Percentiles rank a stretch among this genome's conserved stretches.
These are phyloP conservation scores for Adelosebastes latens DNA, from an alignment of 2,797 vertebrate species.

Conservation along the genomic window DNA sequence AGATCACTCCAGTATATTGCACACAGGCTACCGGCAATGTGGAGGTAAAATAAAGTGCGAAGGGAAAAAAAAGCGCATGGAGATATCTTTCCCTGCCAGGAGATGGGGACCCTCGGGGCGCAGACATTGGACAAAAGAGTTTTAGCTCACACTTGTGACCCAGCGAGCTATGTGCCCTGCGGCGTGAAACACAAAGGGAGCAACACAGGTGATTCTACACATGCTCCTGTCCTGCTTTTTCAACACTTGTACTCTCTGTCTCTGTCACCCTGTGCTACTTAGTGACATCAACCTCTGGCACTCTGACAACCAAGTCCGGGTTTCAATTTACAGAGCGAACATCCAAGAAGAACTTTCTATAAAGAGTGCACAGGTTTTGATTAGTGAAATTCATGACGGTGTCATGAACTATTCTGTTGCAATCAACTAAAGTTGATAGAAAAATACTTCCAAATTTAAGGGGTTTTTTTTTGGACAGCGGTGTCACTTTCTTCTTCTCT, in stretches of 20 bases:
- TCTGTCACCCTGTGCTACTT: slow-evolving; percentile 72
- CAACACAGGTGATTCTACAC: slow-evolving; percentile 74
- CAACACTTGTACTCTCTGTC: slow-evolving; percentile 75
- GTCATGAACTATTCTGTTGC: neutral
- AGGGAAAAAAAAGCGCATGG: slow-evolving; percentile 38
- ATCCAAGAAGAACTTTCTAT: slow-evolving; percentile 33
- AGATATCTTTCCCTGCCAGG: slow-evolving; percentile 53
- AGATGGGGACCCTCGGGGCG: slow-evolving; percentile 59
- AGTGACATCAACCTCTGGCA: slow-evolving; percentile 81
- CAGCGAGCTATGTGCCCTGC: slow-evolving; percentile 73
- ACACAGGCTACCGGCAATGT: slow-evolving; percentile 10
- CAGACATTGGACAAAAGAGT: slow-evolving; percentile 72
- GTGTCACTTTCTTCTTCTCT: slow-evolving; percentile 54
- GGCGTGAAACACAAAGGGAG: slow-evolving; percentile 67
- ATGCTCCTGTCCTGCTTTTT: slow-evolving; percentile 76
- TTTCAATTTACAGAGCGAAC: slow-evolving; percentile 74
- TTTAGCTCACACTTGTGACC: slow-evolving; percentile 80
- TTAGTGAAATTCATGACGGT: slow-evolving; percentile 4
- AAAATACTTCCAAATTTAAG: slow-evolving; percentile 36
- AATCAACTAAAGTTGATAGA: slow-evolving; percentile 1
- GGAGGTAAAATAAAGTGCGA: slow-evolving; percentile 48
- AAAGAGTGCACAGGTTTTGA: slow-evolving; percentile 21
- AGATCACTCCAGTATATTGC: slow-evolving; percentile 16
- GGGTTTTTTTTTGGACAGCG: slow-evolving; percentile 22
- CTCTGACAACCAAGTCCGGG: slow-evolving; percentile 71